phyloP scores from a whole-genome alignment of 30 jellyfish, hydroid and myxozoan genomes.

The Haliclystus octoradiatus region DNA sequence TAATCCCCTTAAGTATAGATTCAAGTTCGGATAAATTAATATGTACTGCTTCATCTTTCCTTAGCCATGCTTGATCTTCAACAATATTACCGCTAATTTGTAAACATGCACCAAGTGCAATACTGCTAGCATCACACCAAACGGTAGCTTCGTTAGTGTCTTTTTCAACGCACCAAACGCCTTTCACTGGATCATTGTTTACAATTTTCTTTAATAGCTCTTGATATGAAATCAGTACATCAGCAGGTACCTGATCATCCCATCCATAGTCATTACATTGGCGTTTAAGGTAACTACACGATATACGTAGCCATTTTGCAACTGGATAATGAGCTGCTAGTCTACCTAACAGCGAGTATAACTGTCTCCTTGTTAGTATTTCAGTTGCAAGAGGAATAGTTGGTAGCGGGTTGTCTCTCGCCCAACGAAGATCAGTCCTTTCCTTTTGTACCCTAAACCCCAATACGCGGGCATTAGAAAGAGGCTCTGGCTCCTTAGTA shows the following conservation, averaged over 20 bases:
- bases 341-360: conserved; percentile 14
- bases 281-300: conserved; percentile 13
- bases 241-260: no score
- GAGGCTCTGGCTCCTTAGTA: no score
- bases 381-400: no score
- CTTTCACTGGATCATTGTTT: conserved; percentile 14
- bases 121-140: conserved; percentile 31
- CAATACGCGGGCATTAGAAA: no score
- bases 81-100: conserved; percentile 11
- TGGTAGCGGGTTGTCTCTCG: no score
- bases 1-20: conserved; percentile 14
- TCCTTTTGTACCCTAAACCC: conserved; percentile 10
- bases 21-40: conserved; percentile 19
- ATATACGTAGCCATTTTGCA: conserved; percentile 19
- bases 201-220: conserved; percentile 1
- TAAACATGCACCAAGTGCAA: conserved; percentile 11
- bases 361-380: no score
- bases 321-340: conserved; percentile 28
- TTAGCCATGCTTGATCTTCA: conserved; percentile 31
- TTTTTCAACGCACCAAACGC: conserved; percentile 14
- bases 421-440: no score
- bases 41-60: conserved; percentile 9
- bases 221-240: no score
- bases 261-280: no score
- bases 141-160: conserved; percentile 2